phyloP scores from a whole-genome alignment of 1,140 invertebrate genomes.

The Dendrolimus kikuchii region DNA sequence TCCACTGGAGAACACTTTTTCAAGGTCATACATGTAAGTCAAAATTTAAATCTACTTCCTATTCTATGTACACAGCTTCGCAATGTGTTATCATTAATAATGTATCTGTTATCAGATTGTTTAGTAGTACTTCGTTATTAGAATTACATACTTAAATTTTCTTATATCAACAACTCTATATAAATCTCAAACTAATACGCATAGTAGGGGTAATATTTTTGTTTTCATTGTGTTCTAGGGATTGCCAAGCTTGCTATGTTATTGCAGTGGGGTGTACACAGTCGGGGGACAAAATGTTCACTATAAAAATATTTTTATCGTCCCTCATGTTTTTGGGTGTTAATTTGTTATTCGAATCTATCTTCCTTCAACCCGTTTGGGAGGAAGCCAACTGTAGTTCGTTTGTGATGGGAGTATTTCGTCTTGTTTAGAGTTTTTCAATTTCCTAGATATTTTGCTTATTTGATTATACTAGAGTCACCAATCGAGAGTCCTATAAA shows the following conservation, averaged over 20 bases:
- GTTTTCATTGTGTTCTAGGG: slow-evolving; percentile 28
- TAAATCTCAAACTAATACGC: too few relatives aligned
- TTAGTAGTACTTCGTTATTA: too few relatives aligned
- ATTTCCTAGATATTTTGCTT: background rate
- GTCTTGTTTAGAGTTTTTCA: background rate
- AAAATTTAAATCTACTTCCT: too few relatives aligned
- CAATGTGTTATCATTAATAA: too few relatives aligned
- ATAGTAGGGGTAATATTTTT: slow-evolving; percentile 1
- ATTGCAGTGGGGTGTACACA: slow-evolving; percentile 25
- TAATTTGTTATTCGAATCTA: slow-evolving; percentile 24
- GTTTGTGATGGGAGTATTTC: background rate
- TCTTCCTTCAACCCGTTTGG: slow-evolving; percentile 20
- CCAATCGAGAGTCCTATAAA: too few relatives aligned
- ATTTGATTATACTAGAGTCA: too few relatives aligned
- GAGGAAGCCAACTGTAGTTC: slow-evolving; percentile 14
- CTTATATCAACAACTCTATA: too few relatives aligned
- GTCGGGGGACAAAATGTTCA: slow-evolving; percentile 22
- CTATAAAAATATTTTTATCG: slow-evolving; percentile 32
- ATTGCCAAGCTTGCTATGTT: slow-evolving; percentile 40
- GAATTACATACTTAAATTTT: too few relatives aligned
- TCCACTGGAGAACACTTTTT: too few relatives aligned
- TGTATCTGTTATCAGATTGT: too few relatives aligned
- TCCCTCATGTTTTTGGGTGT: slow-evolving; percentile 18
- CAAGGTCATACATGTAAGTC: too few relatives aligned
- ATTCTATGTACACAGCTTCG: too few relatives aligned